phyloP scores from a whole-genome alignment of 2,888 invertebrate species.

The Dasypogon diadema region DNA sequence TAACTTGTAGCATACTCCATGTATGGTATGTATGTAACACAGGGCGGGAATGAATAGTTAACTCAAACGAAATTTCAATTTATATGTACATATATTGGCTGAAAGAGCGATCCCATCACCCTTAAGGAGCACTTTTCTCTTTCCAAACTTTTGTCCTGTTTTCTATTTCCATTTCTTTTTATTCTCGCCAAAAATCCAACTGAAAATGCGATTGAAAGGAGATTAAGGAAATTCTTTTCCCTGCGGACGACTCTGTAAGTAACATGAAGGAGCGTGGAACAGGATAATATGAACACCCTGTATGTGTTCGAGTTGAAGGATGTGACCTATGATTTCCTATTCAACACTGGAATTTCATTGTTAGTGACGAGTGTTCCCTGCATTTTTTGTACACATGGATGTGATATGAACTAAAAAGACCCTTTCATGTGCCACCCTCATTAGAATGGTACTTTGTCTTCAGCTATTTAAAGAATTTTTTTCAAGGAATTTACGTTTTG shows the following conservation, averaged over 20 bases:
- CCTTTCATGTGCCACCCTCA: no score
- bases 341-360: slow-evolving; percentile 35
- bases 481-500: no score
- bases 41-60: slow-evolving; percentile 21
- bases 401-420: no score
- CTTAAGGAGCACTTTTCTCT: slow-evolving; percentile 41
- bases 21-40: no score
- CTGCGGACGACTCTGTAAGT: slow-evolving; percentile 1
- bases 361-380: slow-evolving; percentile 35
- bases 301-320: slow-evolving; percentile 9
- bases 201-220: slow-evolving; percentile 46
- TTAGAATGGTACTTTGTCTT: no score
- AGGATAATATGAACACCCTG: background rate
- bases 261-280: background rate
- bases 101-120: slow-evolving; percentile 16
- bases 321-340: slow-evolving; percentile 29
- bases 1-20: no score
- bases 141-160: slow-evolving; percentile 22
- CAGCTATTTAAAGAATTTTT: no score
- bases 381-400: slow-evolving; percentile 18
- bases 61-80: slow-evolving; percentile 55
- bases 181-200: slow-evolving; percentile 43
- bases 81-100: slow-evolving; percentile 55
- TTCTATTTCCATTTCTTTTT: slow-evolving; percentile 18
- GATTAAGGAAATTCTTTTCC: slow-evolving; percentile 49